These are phyloP conservation scores for Heliconius erato DNA, from an alignment of 2,888 invertebrate genomes.

Conservation along the genomic window DNA sequence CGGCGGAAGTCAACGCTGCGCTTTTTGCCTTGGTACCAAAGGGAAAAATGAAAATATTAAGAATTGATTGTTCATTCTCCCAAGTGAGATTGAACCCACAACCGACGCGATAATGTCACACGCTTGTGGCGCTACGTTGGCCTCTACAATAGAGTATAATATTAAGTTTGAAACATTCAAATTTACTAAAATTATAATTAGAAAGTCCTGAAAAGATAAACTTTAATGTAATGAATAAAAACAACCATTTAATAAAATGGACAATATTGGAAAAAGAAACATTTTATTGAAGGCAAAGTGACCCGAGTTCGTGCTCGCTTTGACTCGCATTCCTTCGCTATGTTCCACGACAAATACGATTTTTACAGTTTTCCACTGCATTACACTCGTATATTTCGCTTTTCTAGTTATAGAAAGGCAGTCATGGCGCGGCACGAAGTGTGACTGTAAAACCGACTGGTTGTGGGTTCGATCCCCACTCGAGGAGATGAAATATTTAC, in stretches of 20 bases:
- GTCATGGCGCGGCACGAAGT: too few relatives aligned
- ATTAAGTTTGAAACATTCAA: too few relatives aligned
- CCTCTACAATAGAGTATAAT: too few relatives aligned
- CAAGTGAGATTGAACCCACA: not conserved
- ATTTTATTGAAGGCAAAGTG: conserved; percentile 13
- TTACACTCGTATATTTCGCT: not conserved
- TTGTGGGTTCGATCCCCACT: too few relatives aligned
- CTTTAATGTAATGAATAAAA: not conserved
- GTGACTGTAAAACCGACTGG: too few relatives aligned
- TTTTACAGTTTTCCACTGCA: conserved; percentile 30
- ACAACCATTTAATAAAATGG: not conserved
- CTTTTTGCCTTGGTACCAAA: too few relatives aligned
- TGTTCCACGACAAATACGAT: conserved; percentile 28
- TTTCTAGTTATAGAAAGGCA: not conserved
- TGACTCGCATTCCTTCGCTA: conserved; percentile 21
- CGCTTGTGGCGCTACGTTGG: not conserved
- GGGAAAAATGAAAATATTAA: too few relatives aligned
- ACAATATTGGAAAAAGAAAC: conserved; percentile 4
- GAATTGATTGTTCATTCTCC: not conserved
- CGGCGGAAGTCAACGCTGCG: too few relatives aligned
- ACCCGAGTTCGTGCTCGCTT: conserved; percentile 7
- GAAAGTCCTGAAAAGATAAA: too few relatives aligned
- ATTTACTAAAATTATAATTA: too few relatives aligned
- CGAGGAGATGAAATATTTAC: too few relatives aligned
- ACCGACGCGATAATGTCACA: not conserved